A percentile compares a stretch with the other conserved stretches of the same genome.
phyloP scores from a whole-genome alignment of 92 coral and sea anemone species.

The Parazoanthus atlanticus region DNA sequence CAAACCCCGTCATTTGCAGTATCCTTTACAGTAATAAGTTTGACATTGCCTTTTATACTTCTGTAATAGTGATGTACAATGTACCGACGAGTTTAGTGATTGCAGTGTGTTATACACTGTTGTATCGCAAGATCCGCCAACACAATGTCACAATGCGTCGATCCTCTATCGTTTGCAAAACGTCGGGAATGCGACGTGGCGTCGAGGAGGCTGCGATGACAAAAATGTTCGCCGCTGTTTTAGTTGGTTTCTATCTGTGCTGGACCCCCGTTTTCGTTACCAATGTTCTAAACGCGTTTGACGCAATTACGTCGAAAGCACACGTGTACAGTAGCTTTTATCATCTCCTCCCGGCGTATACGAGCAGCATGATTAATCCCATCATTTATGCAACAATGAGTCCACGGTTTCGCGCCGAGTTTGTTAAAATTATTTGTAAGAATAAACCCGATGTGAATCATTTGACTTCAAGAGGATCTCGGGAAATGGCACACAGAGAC shows the following conservation, averaged over 20 bases:
- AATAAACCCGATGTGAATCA: not conserved
- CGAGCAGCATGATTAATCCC: no score
- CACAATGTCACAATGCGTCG: not conserved
- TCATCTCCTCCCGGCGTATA: not conserved
- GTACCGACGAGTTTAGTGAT: not conserved
- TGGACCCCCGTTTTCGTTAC: conserved; percentile 6
- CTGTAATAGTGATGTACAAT: not conserved
- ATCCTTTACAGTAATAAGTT: not conserved
- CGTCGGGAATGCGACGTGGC: not conserved
- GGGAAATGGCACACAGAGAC: no score
- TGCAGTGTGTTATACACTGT: not conserved
- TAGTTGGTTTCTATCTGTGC: not conserved
- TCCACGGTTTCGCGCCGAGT: not conserved
- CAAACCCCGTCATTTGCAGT: not conserved
- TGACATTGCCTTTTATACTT: not conserved
- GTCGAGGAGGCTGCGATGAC: not conserved
- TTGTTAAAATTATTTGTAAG: not conserved
- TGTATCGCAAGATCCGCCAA: not conserved
- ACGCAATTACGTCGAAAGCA: conserved; percentile 1
- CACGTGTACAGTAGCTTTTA: not conserved
- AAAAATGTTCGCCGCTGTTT: not conserved
- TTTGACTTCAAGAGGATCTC: no score
- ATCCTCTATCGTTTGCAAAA: not conserved
- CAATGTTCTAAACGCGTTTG: conserved; percentile 1
- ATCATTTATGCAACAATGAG: not conserved